Conservation (phyloP, 2,113 vertebrate species). For the Nibea albiflora region DNA sequence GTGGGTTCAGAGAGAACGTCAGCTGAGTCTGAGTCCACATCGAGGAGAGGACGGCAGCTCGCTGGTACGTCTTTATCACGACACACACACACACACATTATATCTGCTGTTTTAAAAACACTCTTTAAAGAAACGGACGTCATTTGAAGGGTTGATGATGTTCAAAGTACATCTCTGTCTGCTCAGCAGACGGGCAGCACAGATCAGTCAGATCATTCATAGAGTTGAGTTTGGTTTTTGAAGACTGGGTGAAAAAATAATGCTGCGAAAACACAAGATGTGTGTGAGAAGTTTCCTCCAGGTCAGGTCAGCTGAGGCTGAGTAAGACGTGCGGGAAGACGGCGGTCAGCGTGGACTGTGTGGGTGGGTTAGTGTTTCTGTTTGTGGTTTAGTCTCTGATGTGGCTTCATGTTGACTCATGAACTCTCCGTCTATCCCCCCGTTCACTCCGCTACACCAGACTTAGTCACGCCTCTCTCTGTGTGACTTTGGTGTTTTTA, state of each 20-base stretch:
- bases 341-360: neutral
- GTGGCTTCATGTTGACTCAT: constrained; percentile 12
- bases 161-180: too few relatives aligned
- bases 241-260: neutral
- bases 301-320: neutral
- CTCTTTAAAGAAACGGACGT: neutral
- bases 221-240: neutral
- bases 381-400: constrained; percentile 7
- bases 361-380: constrained; percentile 15
- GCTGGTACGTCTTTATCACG: constrained; percentile 28
- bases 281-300: neutral
- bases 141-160: too few relatives aligned
- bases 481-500: too few relatives aligned
- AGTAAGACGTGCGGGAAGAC: neutral
- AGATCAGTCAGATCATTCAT: neutral
- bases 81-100: too few relatives aligned
- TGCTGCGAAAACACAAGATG: constrained; percentile 1
- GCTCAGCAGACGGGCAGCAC: neutral
- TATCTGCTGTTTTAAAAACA: neutral
- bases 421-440: neutral
- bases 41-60: constrained; percentile 21
- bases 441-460: neutral
- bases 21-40: constrained; percentile 32
- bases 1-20: constrained; percentile 24
- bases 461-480: neutral